Evolutionary conservation across 2,888 invertebrate species (phyloP).

Genomic region (Cheilosia pagana): DNA sequence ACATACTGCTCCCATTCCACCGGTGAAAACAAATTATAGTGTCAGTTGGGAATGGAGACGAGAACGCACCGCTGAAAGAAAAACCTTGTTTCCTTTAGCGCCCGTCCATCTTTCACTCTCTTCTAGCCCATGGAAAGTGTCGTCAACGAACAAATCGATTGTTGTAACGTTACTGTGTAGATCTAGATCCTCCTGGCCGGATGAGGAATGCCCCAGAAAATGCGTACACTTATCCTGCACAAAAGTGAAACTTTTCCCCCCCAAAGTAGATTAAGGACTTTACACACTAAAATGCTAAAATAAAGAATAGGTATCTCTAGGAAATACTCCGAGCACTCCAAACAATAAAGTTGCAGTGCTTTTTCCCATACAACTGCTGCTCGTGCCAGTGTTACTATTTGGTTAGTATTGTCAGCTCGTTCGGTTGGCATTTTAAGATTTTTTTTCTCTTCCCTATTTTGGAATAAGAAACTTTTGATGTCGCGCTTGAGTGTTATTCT

Average conservation of each 20-base stretch:
- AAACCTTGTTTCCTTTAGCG: slow-evolving; percentile 34
- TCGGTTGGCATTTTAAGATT: slow-evolving; percentile 3
- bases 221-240: slow-evolving; percentile 57
- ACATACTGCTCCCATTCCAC: slow-evolving; percentile 18
- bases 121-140: slow-evolving; percentile 29
- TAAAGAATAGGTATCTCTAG: slow-evolving; percentile 41
- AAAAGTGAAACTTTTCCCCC: slow-evolving; percentile 59
- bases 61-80: slow-evolving; percentile 48
- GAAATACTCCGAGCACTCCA: slow-evolving; percentile 45
- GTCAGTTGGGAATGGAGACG: slow-evolving; percentile 63
- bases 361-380: neutral
- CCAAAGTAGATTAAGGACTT: slow-evolving; percentile 61
- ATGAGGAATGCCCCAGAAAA: slow-evolving; percentile 56
- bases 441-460: slow-evolving; percentile 12
- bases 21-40: slow-evolving; percentile 48
- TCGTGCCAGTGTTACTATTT: slow-evolving; percentile 4
- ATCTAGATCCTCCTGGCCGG: neutral
- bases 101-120: neutral
- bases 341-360: slow-evolving; percentile 43
- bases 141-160: slow-evolving; percentile 51
- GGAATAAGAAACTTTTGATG: slow-evolving; percentile 66
- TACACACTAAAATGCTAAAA: slow-evolving; percentile 46
- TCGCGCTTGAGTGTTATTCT: slow-evolving; percentile 59
- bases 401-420: slow-evolving; percentile 24
- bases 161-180: neutral